Percentiles rank a stretch among this genome's conserved stretches.
Conservation (phyloP, 2,797 vertebrate genomes). For the Setipinna tenuifilis region DNA sequence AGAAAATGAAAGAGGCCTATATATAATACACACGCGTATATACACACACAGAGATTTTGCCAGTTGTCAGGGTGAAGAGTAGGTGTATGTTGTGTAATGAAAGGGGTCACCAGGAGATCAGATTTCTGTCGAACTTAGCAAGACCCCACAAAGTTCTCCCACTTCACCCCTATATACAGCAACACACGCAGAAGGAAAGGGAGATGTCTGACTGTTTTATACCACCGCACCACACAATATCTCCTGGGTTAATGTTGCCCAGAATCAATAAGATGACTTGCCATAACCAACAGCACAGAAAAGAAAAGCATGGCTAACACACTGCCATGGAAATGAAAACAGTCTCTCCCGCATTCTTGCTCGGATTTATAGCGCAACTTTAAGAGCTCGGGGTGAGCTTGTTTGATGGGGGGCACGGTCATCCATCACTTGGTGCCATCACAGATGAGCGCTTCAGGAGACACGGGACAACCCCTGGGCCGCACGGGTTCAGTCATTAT, state of each 20-base stretch:
- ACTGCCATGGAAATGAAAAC: background rate
- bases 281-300: too few relatives aligned
- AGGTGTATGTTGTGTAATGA: constrained; percentile 17
- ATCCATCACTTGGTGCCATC: constrained; percentile 39
- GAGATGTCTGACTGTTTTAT: too few relatives aligned
- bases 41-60: background rate
- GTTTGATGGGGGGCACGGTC: constrained; percentile 21
- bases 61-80: background rate
- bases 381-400: constrained; percentile 14
- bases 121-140: background rate
- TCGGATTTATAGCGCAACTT: background rate
- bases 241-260: too few relatives aligned
- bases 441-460: constrained; percentile 39
- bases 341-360: background rate
- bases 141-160: background rate
- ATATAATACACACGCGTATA: background rate
- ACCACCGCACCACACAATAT: too few relatives aligned
- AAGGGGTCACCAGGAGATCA: background rate
- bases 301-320: background rate
- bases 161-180: background rate
- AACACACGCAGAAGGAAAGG: background rate
- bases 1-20: background rate
- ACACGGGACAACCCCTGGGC: constrained; percentile 25
- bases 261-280: too few relatives aligned
- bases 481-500: constrained; percentile 36